Evolutionary conservation across 2,888 invertebrate genomes (phyloP).

Genomic region (Eupeodes latifasciatus): DNA sequence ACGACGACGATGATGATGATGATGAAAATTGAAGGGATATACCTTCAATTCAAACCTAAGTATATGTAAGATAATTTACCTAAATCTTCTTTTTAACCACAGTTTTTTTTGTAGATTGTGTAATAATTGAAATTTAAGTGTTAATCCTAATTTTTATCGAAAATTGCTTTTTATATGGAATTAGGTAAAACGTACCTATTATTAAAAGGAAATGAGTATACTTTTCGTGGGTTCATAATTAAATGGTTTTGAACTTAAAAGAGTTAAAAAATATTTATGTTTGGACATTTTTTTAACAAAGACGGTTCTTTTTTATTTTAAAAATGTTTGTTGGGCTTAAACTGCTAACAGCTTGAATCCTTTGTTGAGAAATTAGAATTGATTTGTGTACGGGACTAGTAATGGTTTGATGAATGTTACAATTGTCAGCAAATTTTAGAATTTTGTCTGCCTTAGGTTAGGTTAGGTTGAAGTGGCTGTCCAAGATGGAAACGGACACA

Average conservation of each 20-base stretch:
- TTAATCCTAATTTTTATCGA: conserved; percentile 7
- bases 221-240: neutral
- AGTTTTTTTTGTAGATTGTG: neutral
- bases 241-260: neutral
- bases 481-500: too few relatives aligned
- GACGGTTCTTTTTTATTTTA: too few relatives aligned
- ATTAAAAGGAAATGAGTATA: neutral
- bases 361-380: too few relatives aligned
- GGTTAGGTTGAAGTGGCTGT: too few relatives aligned
- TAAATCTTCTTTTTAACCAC: neutral
- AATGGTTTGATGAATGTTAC: too few relatives aligned
- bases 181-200: neutral
- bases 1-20: neutral
- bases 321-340: too few relatives aligned
- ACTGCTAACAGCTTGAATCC: too few relatives aligned
- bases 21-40: conserved; percentile 13
- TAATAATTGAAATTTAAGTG: neutral
- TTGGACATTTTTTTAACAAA: too few relatives aligned
- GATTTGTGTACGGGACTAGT: too few relatives aligned
- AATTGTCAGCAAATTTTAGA: too few relatives aligned
- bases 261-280: too few relatives aligned
- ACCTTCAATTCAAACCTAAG: neutral
- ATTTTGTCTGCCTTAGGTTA: too few relatives aligned
- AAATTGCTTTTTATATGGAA: neutral
- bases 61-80: neutral